phyloP scores from a whole-genome alignment of 35 echinoderm and acorn worm genomes.

The Lytechinus pictus region DNA sequence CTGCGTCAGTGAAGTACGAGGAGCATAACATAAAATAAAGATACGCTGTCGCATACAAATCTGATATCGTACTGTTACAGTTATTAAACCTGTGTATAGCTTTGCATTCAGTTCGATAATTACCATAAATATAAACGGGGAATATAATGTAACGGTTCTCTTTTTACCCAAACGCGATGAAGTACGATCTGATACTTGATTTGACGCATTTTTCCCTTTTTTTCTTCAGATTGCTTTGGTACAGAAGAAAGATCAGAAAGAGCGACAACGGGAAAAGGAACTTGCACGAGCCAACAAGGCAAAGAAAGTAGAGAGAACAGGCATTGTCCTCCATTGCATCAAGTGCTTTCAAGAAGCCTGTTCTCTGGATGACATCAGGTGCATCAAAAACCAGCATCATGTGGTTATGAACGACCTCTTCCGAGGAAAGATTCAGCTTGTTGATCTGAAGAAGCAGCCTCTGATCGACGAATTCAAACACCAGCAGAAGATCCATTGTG shows the following conservation, averaged over 20 bases:
- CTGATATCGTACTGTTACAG: too few relatives aligned
- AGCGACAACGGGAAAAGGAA: constrained; percentile 19
- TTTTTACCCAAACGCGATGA: not conserved
- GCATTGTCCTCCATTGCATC: constrained; percentile 37
- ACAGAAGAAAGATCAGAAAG: constrained; percentile 39
- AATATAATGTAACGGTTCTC: not conserved
- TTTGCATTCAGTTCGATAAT: not conserved
- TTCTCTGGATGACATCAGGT: constrained; percentile 56
- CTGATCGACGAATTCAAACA: not conserved
- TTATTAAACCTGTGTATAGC: not conserved
- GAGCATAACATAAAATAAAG: too few relatives aligned
- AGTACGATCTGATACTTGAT: not conserved
- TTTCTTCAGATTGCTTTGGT: not conserved
- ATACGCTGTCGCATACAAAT: too few relatives aligned
- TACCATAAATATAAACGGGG: not conserved
- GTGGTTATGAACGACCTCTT: constrained; percentile 46
- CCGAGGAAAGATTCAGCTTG: not conserved
- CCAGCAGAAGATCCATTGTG: constrained; percentile 43
- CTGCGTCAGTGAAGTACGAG: too few relatives aligned
- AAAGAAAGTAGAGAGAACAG: not conserved
- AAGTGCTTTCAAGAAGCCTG: constrained; percentile 56
- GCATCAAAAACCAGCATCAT: constrained; percentile 59
- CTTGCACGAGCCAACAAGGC: not conserved
- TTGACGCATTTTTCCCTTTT: not conserved
- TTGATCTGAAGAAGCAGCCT: constrained; percentile 14